Evolutionary conservation across 2,888 invertebrate species (phyloP), one percentile per base, ranked within the genome.

Genomic region (Melanophora roralis): DNA sequence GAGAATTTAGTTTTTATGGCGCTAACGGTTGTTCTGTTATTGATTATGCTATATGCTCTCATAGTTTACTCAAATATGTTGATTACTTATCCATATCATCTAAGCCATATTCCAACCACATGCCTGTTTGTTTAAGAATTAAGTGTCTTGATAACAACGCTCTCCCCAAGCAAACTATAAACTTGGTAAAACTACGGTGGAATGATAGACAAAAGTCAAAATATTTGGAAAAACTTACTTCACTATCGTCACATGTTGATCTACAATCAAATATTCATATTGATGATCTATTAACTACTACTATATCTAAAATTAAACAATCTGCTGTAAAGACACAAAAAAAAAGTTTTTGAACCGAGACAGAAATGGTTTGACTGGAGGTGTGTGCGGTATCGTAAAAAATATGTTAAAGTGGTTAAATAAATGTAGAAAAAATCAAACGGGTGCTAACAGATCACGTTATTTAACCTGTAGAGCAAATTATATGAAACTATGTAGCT

Each of bases 81-180:
- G 19, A 27, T 14, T 16, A 68, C 4, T 67, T 67, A 8, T n/a
- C 27, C 1, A 19, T 67, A 14, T 38, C 7, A 1, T 53, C 19
- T 7, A 49, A 67, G 38, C 40, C 53, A 9, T 67, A 36, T 19
- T 67, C 53, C n/a, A 51, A 51, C 38, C 65, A 51, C 32, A 53
- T 67, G 65, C 53, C 65, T 1, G 19, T 53, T 1, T 51, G 38
- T 19, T 14, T 64, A 7, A 27, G 9, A 5, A 23, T 59, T 0
- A 38, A 21, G 3, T 19, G 7, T 36, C 36, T 7, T 1, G 8
- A 36, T 55, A 2, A 8, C 2, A 16, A n/a, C 4, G 3, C 9
- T 12, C 1, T 3, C 9, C 4, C 0, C 8, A 36, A 2, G 14
- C 5, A 8, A 47, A 19, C 1, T n/a, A 9, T 16, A 8, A 19